phyloP scores from a whole-genome alignment of 2,888 invertebrate genomes.

The Drosophila barbarae region DNA sequence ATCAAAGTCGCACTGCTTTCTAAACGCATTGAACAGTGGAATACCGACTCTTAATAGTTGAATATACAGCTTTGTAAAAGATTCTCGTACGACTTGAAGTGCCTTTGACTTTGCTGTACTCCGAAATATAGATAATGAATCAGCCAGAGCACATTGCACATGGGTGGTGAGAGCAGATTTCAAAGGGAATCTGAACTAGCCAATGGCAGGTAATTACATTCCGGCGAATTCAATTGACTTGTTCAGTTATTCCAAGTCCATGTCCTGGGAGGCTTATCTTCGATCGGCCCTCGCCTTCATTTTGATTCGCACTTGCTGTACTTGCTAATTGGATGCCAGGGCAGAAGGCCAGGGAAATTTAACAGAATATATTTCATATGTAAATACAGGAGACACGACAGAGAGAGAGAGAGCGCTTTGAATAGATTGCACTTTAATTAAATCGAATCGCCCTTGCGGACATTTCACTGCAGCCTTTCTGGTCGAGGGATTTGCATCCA shows the following conservation, averaged over 20 bases:
- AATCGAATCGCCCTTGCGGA: slow-evolving; percentile 22
- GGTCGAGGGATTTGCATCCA: slow-evolving; percentile 4
- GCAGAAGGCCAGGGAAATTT: slow-evolving; percentile 17
- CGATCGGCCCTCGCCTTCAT: slow-evolving; percentile 12
- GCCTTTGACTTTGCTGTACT: background rate
- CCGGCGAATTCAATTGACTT: background rate
- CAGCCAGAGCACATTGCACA: background rate
- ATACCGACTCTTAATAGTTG: background rate
- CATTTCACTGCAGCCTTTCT: slow-evolving; percentile 5
- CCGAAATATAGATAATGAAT: background rate
- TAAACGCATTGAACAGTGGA: background rate
- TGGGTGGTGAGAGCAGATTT: background rate
- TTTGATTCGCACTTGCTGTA: slow-evolving; percentile 16
- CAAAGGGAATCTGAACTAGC: background rate
- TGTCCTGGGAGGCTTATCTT: background rate
- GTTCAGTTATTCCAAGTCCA: background rate
- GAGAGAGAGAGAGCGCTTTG: slow-evolving; percentile 3
- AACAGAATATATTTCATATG: slow-evolving; percentile 22
- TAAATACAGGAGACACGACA: slow-evolving; percentile 4
- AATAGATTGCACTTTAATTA: slow-evolving; percentile 36
- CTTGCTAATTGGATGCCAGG: slow-evolving; percentile 34
- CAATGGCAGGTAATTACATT: background rate
- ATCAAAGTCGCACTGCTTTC: background rate
- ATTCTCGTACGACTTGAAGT: background rate
- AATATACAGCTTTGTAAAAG: background rate